Conservation (phyloP, 2,888 invertebrate genomes). For the Andricus quercusramuli region DNA sequence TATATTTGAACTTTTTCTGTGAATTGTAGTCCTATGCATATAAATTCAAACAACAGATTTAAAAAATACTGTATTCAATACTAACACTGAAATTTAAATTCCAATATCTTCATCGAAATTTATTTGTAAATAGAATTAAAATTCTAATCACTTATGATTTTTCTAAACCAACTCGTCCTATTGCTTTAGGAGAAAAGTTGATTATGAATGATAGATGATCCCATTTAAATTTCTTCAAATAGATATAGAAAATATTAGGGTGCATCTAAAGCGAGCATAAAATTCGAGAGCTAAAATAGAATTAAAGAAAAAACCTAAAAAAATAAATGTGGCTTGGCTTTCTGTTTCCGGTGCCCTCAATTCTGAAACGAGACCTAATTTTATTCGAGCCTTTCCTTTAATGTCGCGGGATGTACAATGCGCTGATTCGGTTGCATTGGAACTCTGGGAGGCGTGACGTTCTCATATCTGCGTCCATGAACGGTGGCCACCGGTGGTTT, state of each 20-base stretch:
- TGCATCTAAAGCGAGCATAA: not conserved
- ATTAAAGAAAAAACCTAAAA: not conserved
- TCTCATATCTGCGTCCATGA: constrained; percentile 49
- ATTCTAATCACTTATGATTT: too few species aligned
- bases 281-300: not conserved
- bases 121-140: too few species aligned
- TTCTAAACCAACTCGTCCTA: too few species aligned
- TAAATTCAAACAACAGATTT: too few species aligned
- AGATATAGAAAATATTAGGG: not conserved
- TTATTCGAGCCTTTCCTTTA: constrained; percentile 1
- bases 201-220: too few species aligned
- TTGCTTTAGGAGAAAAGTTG: too few species aligned
- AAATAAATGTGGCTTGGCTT: not conserved
- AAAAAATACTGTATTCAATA: too few species aligned
- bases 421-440: constrained; percentile 12
- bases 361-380: constrained; percentile 1
- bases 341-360: constrained; percentile 11
- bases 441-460: constrained; percentile 38
- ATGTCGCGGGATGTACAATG: not conserved
- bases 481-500: constrained; percentile 42
- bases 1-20: not conserved
- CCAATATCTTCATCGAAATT: too few species aligned
- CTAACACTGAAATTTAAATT: too few species aligned
- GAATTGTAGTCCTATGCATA: not conserved
- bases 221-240: not conserved